Evolutionary conservation across 2,888 invertebrate genomes (phyloP).

Genomic region (Bombyx huttoni): DNA sequence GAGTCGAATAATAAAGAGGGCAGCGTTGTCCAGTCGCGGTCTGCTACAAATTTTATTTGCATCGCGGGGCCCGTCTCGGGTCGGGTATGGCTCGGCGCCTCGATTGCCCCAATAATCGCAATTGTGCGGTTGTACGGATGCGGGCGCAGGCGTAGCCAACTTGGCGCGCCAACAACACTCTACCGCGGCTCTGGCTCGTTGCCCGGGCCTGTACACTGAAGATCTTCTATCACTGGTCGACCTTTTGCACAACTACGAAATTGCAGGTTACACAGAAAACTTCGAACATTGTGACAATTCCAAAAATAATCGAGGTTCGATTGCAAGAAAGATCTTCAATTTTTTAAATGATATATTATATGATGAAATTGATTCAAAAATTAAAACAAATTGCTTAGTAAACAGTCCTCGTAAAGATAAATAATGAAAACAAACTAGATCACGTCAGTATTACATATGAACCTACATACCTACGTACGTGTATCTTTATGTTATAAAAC

Average conservation of each 20-base stretch:
- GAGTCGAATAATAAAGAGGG: constrained; percentile 69
- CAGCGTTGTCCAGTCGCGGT: constrained; percentile 59
- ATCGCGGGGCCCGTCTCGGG: constrained; percentile 51
- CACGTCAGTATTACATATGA: no score
- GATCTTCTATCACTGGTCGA: constrained; percentile 16
- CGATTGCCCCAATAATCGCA: constrained; percentile 64
- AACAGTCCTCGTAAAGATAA: no score
- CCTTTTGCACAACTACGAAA: constrained; percentile 51
- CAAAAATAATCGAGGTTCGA: constrained; percentile 13
- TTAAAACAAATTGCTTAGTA: no score
- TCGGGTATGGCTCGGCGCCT: constrained; percentile 27
- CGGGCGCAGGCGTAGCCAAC: constrained; percentile 9
- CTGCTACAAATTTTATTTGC: constrained; percentile 64
- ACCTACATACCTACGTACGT: no score
- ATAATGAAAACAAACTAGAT: no score
- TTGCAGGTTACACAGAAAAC: constrained; percentile 56
- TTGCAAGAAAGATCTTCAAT: background rate
- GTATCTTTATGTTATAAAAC: no score
- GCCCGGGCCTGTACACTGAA: constrained; percentile 10
- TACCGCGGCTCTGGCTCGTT: constrained; percentile 15
- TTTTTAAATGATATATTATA: no score
- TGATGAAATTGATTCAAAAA: no score
- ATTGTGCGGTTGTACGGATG: constrained; percentile 34
- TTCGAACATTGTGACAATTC: constrained; percentile 58
- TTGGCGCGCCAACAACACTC: constrained; percentile 12